phyloP scores from a whole-genome alignment of 2,797 vertebrate genomes.

The Pachyuromys duprasi region DNA sequence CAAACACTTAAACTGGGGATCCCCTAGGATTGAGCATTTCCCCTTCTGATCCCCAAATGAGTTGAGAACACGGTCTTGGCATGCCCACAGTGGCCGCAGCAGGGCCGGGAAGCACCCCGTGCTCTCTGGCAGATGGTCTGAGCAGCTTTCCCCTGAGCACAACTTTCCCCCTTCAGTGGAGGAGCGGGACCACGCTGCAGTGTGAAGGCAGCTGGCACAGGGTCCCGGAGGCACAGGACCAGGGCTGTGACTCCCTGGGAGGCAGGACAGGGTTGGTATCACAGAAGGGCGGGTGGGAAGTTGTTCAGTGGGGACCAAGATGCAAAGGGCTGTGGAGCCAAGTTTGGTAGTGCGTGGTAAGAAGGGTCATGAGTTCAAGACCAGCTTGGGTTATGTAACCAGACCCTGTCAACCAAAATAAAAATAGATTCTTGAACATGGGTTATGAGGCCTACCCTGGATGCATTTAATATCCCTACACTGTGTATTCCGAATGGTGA shows the following conservation, averaged over 20 bases:
- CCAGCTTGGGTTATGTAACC: background rate
- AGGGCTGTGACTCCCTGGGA: background rate
- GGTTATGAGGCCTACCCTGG: too few species aligned
- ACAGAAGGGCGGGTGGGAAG: background rate
- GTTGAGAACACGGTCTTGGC: background rate
- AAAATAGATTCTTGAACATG: background rate
- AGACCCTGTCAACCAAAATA: background rate
- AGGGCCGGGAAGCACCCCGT: fast-evolving
- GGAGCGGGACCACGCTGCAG: background rate
- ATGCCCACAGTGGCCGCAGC: background rate
- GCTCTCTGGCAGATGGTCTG: too few species aligned
- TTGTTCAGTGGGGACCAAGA: background rate
- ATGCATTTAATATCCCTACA: background rate
- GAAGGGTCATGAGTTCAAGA: background rate
- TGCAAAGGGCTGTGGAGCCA: background rate
- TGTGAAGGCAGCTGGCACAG: fast-evolving
- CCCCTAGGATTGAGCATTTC: background rate
- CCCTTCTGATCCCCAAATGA: background rate
- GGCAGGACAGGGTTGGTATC: too few species aligned
- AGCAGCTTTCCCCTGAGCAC: too few species aligned
- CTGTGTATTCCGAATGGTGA: background rate
- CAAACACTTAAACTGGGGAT: background rate
- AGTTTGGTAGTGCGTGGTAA: background rate
- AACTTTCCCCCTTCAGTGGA: fast-evolving
- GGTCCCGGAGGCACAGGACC: background rate